These are phyloP conservation scores for Microtus richardsoni DNA, from an alignment of 2,113 vertebrate genomes.

Conservation along the genomic window DNA sequence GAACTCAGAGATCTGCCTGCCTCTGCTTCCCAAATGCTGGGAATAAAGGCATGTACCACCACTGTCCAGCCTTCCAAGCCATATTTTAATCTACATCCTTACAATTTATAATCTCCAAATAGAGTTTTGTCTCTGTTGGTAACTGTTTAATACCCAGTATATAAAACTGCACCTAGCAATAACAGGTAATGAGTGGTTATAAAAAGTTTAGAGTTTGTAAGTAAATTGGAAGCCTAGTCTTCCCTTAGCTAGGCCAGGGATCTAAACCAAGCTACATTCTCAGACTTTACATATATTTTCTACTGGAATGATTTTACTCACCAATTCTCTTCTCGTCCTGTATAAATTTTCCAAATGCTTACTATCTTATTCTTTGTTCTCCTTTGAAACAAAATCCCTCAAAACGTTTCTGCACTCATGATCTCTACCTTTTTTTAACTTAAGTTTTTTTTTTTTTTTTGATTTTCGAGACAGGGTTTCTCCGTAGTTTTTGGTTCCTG, in stretches of 20 bases:
- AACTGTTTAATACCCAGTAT: neutral
- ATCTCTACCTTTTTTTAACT: neutral
- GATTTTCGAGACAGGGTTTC: too few relatives aligned
- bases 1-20: too few relatives aligned
- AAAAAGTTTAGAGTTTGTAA: neutral
- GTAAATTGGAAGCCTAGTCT: neutral
- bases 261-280: neutral
- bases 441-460: too few relatives aligned
- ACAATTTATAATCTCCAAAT: neutral
- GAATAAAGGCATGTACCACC: too few relatives aligned
- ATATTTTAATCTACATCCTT: neutral
- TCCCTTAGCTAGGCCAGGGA: neutral
- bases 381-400: conserved; percentile 3
- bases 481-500: too few relatives aligned
- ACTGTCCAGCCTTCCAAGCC: neutral
- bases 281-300: neutral
- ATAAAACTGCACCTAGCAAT: neutral
- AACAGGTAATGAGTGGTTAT: neutral
- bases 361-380: neutral
- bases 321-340: neutral
- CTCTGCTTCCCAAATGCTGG: too few relatives aligned
- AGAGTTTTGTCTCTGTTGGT: neutral
- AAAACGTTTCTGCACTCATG: neutral
- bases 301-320: neutral
- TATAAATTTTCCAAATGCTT: neutral